These are phyloP conservation scores for Tauraco hartlaubi DNA, from an alignment of 2,797 vertebrate genomes.

Conservation along the genomic window DNA sequence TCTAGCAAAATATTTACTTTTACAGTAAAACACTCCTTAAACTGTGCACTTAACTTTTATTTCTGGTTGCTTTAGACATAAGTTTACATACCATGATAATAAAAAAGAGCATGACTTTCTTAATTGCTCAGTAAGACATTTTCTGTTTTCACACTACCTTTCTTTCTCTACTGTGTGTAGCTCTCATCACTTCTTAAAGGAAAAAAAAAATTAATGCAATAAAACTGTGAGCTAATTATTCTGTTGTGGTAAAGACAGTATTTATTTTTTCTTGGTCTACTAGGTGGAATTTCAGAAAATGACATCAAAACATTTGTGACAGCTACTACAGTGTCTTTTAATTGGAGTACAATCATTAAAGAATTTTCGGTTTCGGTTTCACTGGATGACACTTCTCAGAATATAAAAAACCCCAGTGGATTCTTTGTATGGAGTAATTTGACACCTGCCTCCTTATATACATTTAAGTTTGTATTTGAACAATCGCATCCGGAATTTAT, in stretches of 20 bases:
- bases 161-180: background rate
- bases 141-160: background rate
- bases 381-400: constrained; percentile 65
- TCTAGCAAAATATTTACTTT: background rate
- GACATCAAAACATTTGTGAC: constrained; percentile 73
- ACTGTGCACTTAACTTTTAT: background rate
- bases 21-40: background rate
- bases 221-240: background rate
- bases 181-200: background rate
- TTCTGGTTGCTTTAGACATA: background rate
- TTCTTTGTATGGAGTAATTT: constrained; percentile 80
- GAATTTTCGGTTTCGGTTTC: constrained; percentile 74
- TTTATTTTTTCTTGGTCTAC: background rate
- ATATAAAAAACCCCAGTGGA: constrained; percentile 30
- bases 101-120: background rate
- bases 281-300: constrained; percentile 72
- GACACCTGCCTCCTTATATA: constrained; percentile 79
- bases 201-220: background rate
- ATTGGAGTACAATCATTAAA: constrained; percentile 61
- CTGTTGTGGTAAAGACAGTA: background rate
- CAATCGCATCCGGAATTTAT: constrained; percentile 71
- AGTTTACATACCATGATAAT: background rate
- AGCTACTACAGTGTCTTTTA: constrained; percentile 79
- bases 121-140: background rate
- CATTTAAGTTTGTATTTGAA: constrained; percentile 79